phyloP scores from a whole-genome alignment of 2,888 invertebrate species.

The Sarcophaga variegata region DNA sequence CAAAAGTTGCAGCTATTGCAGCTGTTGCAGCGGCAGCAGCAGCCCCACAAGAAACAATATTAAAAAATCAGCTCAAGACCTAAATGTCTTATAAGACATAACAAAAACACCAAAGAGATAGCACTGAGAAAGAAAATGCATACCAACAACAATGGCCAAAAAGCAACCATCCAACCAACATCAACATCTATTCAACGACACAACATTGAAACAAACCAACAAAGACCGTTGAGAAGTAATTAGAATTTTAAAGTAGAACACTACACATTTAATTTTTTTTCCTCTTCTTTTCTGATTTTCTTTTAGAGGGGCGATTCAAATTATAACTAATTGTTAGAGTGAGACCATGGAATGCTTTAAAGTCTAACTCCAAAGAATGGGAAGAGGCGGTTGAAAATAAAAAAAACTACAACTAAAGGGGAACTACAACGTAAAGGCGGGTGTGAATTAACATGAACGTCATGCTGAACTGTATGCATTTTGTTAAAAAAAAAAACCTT shows the following conservation, averaged over 20 bases:
- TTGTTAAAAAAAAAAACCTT: not conserved
- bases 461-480: constrained; percentile 49
- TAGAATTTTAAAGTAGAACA: constrained; percentile 68
- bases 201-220: constrained; percentile 11
- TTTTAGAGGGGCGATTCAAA: constrained; percentile 16
- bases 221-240: constrained; percentile 58
- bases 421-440: constrained; percentile 5
- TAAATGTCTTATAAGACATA: constrained; percentile 50
- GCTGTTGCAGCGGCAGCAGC: constrained; percentile 37
- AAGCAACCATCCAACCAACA: constrained; percentile 8
- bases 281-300: not conserved
- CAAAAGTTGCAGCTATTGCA: constrained; percentile 42
- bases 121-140: constrained; percentile 39
- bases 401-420: not conserved
- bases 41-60: constrained; percentile 41
- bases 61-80: constrained; percentile 55
- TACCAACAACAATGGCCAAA: constrained; percentile 28
- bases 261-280: constrained; percentile 39
- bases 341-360: constrained; percentile 22
- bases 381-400: constrained; percentile 21
- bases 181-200: constrained; percentile 26
- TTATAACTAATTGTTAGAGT: constrained; percentile 51
- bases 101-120: constrained; percentile 35
- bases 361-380: constrained; percentile 36
- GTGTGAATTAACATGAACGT: constrained; percentile 35